Conservation (phyloP, 2,797 vertebrate species). For the Eupleurogrammus muticus region DNA sequence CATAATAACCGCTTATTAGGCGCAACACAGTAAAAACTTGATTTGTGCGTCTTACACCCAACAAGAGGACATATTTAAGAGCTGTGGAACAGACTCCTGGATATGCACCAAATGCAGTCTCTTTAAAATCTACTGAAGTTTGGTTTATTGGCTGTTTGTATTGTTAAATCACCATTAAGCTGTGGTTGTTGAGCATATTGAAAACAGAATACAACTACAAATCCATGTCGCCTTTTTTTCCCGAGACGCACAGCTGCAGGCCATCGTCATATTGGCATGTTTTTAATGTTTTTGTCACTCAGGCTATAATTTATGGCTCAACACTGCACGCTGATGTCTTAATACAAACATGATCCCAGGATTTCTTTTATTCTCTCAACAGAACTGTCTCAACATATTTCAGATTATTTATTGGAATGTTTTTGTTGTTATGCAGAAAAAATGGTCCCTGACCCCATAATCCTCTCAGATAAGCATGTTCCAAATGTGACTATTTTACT, state of each 20-base stretch:
- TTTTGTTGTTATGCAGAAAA: not conserved
- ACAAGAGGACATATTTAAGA: conserved; percentile 15
- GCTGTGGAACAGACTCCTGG: not conserved
- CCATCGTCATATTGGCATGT: not conserved
- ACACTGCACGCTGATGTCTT: not conserved
- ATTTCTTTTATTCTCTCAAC: not conserved
- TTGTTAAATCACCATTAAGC: conserved; percentile 24
- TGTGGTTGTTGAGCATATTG: conserved; percentile 37
- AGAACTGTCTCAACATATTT: not conserved
- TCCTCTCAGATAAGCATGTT: not conserved
- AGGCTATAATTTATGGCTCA: not conserved
- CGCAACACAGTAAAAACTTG: conserved; percentile 34
- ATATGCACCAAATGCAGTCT: conserved; percentile 6
- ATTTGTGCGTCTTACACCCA: conserved; percentile 24
- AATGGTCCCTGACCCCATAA: not conserved
- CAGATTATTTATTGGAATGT: not conserved
- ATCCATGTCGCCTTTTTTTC: not conserved
- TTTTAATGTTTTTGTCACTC: not conserved
- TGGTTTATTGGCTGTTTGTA: not conserved
- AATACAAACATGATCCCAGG: not conserved
- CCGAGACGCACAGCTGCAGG: no score
- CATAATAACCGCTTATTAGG: conserved; percentile 45
- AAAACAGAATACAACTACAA: not conserved
- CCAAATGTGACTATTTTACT: no score
- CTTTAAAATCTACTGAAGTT: not conserved